These are phyloP conservation scores for Alethe castanea DNA, from an alignment of 2,113 vertebrate species.

Conservation along the genomic window DNA sequence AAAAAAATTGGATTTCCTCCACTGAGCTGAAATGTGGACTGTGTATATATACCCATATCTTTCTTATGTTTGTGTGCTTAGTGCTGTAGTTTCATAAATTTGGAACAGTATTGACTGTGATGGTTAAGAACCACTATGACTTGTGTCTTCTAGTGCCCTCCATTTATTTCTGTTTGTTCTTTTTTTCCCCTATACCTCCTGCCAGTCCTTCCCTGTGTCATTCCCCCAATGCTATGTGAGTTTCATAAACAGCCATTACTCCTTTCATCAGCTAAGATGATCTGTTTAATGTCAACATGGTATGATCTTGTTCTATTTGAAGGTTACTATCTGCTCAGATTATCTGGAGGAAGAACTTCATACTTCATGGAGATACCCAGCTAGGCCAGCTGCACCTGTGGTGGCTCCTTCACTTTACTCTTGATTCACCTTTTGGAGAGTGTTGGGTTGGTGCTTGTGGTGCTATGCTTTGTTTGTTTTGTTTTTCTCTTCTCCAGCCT, in stretches of 20 bases:
- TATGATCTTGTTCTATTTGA: not conserved
- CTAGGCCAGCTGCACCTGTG: not conserved
- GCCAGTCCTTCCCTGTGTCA: not conserved
- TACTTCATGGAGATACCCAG: not conserved
- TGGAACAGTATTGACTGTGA: not conserved
- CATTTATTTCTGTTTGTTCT: not conserved
- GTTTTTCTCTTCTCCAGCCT: not conserved
- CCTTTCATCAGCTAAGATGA: not conserved
- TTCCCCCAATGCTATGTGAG: accelerated
- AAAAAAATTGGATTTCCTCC: not conserved
- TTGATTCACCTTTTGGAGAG: not conserved
- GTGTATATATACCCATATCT: accelerated
- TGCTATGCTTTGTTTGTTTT: not conserved
- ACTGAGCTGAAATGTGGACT: not conserved
- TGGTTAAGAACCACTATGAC: not conserved
- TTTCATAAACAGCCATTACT: not conserved
- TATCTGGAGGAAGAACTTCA: not conserved
- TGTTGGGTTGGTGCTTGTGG: not conserved
- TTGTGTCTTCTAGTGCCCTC: not conserved
- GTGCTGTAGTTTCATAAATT: not conserved
- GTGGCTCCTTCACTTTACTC: not conserved
- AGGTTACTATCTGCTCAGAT: not conserved
- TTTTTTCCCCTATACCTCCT: not conserved
- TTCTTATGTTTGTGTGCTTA: not conserved
- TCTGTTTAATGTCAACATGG: not conserved